Evolutionary conservation across 2,888 invertebrate species (phyloP).

Genomic region (Caenorhabditis japonica): DNA sequence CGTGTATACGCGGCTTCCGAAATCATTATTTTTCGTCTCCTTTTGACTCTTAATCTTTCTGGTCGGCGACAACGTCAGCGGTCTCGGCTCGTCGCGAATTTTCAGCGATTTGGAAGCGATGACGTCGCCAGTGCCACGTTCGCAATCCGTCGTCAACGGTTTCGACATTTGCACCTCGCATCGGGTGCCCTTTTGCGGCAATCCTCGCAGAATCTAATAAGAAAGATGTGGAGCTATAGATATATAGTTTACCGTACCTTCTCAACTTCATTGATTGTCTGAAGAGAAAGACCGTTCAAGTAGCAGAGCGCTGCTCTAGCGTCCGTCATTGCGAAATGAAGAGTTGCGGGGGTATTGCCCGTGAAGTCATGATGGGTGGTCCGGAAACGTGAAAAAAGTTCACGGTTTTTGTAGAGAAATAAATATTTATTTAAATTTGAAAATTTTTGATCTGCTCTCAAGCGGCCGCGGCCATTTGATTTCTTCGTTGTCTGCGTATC

Average conservation of each 20-base stretch:
- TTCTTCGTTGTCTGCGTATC: no score
- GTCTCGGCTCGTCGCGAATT: slow-evolving; percentile 27
- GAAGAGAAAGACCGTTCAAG: slow-evolving; percentile 43
- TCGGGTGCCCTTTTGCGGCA: slow-evolving; percentile 27
- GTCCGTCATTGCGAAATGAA: slow-evolving; percentile 30
- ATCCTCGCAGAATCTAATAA: slow-evolving; percentile 23
- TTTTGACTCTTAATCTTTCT: no score
- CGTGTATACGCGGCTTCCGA: no score
- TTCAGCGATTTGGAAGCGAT: slow-evolving; percentile 31
- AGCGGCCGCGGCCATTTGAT: no score
- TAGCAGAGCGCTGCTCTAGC: slow-evolving; percentile 36
- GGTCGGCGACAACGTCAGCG: slow-evolving; percentile 27
- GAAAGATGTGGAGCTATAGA: not conserved
- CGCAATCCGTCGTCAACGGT: not conserved
- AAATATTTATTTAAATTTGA: no score
- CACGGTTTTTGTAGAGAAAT: no score
- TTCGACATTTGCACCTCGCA: slow-evolving; percentile 33
- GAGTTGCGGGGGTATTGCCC: no score
- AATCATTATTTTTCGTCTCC: no score
- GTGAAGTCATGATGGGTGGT: no score
- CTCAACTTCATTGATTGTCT: slow-evolving; percentile 41
- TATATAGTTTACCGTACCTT: slow-evolving; percentile 15
- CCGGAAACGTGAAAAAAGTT: no score
- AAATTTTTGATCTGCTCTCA: no score
- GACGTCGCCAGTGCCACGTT: slow-evolving; percentile 37